Base-by-base conservation (phyloP, 2,113 vertebrate species). In the Vireo altiloquus region DNA sequence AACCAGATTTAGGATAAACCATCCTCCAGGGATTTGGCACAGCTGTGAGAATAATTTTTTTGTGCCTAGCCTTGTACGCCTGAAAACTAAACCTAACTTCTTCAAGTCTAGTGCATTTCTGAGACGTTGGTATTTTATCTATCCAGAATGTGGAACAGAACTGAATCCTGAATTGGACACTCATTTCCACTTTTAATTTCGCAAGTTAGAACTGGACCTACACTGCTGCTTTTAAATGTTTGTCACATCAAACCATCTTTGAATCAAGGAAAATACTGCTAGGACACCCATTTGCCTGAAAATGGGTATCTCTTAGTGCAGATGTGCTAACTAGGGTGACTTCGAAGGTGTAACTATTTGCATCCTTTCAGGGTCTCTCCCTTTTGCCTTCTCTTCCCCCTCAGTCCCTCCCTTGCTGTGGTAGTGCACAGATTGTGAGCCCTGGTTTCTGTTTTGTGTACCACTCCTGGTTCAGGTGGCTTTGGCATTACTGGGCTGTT, bases 331-430 rank as follows among this genome's bases (percentile, higher is more conserved):
- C 7, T 71, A 0, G 15, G 53, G 33, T 52, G 39, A 33, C 44
- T 76, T 28, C 0, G 6, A 74, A 33, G 27, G 12, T 57, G 31
- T 37, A 47, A 85, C 40, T 16, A n/a, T 54, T 28, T 70, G 8
- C n/a, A 37, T 84, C 42, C 47, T 82, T 54, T 78, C 42, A 12
- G 11, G 13, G 5, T 30, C 46, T 64, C 24, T 69, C 16, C 11
- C 10, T 85, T 69, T 61, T 1, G 6, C 31, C 19, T 19, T 50
- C 27, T 65, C 49, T 28, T 57, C 23, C 20, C 12, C 7, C 22
- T 59, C 0, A 0, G 49, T 68, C 57, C 27, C 18, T 57, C 15
- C 15, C n/a, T 52, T 72, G 23, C 59, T 24, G 0, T 10, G 11
- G 47, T 7, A 11, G 46, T 2, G 0, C 11, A 3, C 1, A 1